Conservation (phyloP, 1,140 invertebrate species). For the Teleopsis dalmanni region DNA sequence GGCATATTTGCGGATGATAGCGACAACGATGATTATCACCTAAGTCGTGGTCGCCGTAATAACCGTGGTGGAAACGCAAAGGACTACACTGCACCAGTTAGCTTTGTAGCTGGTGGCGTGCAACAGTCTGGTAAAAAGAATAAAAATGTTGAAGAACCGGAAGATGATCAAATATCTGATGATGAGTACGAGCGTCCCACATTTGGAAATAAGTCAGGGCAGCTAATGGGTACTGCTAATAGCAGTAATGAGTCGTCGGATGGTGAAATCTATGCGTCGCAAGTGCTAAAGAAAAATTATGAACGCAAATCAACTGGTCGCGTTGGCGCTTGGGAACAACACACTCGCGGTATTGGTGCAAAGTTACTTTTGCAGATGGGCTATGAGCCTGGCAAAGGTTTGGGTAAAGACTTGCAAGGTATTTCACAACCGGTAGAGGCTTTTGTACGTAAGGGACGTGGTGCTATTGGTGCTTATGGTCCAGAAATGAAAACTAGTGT, state of each 20-base stretch:
- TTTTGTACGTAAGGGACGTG: slow-evolving; percentile 80
- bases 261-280: background rate
- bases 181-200: slow-evolving; percentile 25
- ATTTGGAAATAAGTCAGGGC: slow-evolving; percentile 23
- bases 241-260: slow-evolving; percentile 6
- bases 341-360: slow-evolving; percentile 92
- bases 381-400: slow-evolving; percentile 90
- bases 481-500: slow-evolving; percentile 57
- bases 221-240: background rate
- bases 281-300: background rate
- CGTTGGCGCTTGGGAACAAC: slow-evolving; percentile 84
- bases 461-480: slow-evolving; percentile 86
- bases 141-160: slow-evolving; percentile 47
- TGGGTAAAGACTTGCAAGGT: slow-evolving; percentile 93
- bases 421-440: slow-evolving; percentile 93
- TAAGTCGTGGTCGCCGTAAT: slow-evolving; percentile 37
- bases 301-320: slow-evolving; percentile 19
- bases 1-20: slow-evolving; percentile 87
- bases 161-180: slow-evolving; percentile 10
- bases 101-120: slow-evolving; percentile 85
- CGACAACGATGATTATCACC: slow-evolving; percentile 63
- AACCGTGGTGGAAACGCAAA: slow-evolving; percentile 49
- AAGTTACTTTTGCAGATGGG: slow-evolving; percentile 95
- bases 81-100: slow-evolving; percentile 72
- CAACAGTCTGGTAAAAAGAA: slow-evolving; percentile 75